Conservation (phyloP, 2,888 invertebrate genomes). For the Notocelia uddmanniana region DNA sequence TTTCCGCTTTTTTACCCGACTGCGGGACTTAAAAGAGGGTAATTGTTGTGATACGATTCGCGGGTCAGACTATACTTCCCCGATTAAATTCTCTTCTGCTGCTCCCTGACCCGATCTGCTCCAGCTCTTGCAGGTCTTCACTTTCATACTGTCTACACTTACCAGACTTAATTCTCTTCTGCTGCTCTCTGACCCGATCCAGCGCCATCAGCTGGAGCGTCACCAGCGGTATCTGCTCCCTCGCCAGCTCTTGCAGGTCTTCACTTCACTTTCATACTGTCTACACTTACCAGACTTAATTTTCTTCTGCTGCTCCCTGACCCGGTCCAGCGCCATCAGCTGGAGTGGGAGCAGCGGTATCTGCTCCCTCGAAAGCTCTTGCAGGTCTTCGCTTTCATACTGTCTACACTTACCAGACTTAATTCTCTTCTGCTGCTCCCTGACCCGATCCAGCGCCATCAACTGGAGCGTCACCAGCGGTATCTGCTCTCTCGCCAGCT, state of each 20-base stretch:
- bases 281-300: conserved; percentile 79
- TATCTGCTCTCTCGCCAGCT: conserved; percentile 87
- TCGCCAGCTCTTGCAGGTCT: conserved; percentile 60
- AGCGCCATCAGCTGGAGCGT: conserved; percentile 88
- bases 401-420: conserved; percentile 77
- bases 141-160: conserved; percentile 3
- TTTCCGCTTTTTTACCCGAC: too few relatives aligned
- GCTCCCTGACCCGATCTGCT: conserved; percentile 83
- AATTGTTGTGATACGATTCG: too few relatives aligned
- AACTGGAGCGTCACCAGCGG: conserved; percentile 88
- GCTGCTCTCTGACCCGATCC: conserved; percentile 86
- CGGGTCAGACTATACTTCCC: conserved; percentile 61
- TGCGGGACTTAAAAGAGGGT: too few relatives aligned
- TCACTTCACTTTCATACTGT: conserved; percentile 62
- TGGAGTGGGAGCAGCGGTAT: conserved; percentile 90
- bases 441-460: conserved; percentile 87
- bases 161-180: conserved; percentile 86
- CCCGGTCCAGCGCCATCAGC: conserved; percentile 86
- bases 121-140: too few relatives aligned
- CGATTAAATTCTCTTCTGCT: conserved; percentile 86
- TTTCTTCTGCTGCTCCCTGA: conserved; percentile 87
- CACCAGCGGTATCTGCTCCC: conserved; percentile 88
- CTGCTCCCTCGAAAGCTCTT: conserved; percentile 87
- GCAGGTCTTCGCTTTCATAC: conserved; percentile 76
- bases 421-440: conserved; percentile 86